Percentiles rank a stretch among this genome's conserved stretches.
These are phyloP conservation scores for Heliconius ismenius DNA, from an alignment of 2,888 invertebrate genomes.

Conservation along the genomic window DNA sequence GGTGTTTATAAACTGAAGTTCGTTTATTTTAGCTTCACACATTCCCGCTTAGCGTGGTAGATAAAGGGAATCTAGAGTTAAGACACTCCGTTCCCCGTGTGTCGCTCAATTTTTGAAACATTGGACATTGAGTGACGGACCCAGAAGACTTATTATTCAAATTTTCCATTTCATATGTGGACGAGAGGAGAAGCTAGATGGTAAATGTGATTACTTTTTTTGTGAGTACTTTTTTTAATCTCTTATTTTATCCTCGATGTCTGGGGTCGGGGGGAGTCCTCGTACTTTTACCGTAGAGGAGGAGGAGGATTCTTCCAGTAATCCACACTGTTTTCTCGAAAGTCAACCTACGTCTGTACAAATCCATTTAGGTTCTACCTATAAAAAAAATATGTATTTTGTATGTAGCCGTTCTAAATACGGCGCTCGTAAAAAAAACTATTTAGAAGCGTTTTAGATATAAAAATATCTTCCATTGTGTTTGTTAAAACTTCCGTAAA, in stretches of 20 bases:
- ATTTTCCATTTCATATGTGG: too few relatives aligned
- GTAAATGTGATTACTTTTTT: too few relatives aligned
- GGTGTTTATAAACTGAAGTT: conserved; percentile 3
- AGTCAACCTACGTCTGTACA: too few relatives aligned
- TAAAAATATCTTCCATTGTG: conserved; percentile 30
- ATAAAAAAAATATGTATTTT: background rate
- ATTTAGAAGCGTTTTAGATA: conserved; percentile 23
- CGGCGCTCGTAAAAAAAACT: conserved; percentile 11
- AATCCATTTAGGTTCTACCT: too few relatives aligned
- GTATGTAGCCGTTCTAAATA: conserved; percentile 7
- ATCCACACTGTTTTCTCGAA: too few relatives aligned
- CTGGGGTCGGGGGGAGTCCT: too few relatives aligned
- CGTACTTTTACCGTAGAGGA: too few relatives aligned
- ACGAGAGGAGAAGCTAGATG: too few relatives aligned
- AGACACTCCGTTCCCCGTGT: background rate
- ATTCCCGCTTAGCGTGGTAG: background rate
- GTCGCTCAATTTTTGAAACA: background rate
- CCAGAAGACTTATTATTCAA: background rate
- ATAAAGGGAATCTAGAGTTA: background rate
- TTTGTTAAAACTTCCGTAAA: conserved; percentile 32
- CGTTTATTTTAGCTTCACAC: background rate
- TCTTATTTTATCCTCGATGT: too few relatives aligned
- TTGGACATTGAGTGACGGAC: background rate
- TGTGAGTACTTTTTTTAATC: too few relatives aligned
- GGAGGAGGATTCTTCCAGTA: too few relatives aligned